Evolutionary conservation across 2,888 invertebrate genomes (phyloP).

Genomic region (Apodemia mormo): DNA sequence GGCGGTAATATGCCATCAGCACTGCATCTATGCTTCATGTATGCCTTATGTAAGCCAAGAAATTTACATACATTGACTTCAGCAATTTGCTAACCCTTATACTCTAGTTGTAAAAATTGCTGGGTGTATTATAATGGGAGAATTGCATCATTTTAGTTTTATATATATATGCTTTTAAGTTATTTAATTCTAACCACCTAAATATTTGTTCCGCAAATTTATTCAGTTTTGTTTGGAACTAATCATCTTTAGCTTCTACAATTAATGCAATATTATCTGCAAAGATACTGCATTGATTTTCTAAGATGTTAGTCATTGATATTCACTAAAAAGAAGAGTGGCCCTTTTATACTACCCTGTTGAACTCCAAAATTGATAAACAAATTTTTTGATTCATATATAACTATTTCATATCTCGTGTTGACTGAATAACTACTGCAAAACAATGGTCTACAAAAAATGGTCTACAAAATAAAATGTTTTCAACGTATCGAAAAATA

Average conservation of each 20-base stretch:
- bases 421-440: too few species aligned
- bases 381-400: neutral
- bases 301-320: neutral
- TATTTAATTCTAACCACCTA: conserved; percentile 13
- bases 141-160: conserved; percentile 15
- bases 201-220: neutral
- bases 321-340: neutral
- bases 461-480: neutral
- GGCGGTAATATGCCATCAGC: neutral
- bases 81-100: neutral
- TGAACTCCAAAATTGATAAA: conserved; percentile 13
- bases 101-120: neutral
- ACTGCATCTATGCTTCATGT: neutral
- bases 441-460: too few species aligned
- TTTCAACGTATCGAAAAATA: neutral
- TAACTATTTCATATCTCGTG: neutral
- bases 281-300: neutral
- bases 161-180: neutral
- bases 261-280: neutral
- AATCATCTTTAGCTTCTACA: neutral
- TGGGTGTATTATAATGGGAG: neutral
- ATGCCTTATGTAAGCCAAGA: neutral
- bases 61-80: neutral
- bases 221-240: neutral
- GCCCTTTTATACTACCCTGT: conserved; percentile 20